Conservation (phyloP, 1,140 invertebrate species). For the Neodiprion lecontei region DNA sequence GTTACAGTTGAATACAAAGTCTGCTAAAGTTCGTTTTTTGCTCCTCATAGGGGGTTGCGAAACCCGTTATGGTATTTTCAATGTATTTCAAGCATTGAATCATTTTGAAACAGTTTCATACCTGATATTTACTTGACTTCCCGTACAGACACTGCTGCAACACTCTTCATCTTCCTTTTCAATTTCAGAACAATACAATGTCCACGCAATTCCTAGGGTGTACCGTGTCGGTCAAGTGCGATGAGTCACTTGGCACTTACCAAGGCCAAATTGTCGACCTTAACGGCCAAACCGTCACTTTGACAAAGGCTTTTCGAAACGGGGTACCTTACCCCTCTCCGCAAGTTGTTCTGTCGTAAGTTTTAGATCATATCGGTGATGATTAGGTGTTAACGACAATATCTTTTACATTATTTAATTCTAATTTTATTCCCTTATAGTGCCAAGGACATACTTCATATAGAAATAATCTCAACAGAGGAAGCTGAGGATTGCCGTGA, state of each 20-base stretch:
- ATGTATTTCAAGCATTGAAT: too few relatives aligned
- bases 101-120: not conserved
- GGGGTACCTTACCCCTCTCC: conserved; percentile 72
- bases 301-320: conserved; percentile 82
- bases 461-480: conserved; percentile 68
- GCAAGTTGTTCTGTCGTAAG: conserved; percentile 66
- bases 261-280: conserved; percentile 82
- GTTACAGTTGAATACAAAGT: too few relatives aligned
- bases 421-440: conserved; percentile 53
- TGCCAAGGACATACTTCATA: conserved; percentile 66
- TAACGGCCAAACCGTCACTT: conserved; percentile 73
- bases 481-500: conserved; percentile 42
- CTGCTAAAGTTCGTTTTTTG: too few relatives aligned
- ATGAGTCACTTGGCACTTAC: conserved; percentile 71
- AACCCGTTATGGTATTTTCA: too few relatives aligned
- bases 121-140: not conserved
- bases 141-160: not conserved
- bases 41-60: too few relatives aligned
- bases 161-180: not conserved
- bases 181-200: conserved; percentile 46
- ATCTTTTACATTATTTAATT: conserved; percentile 9
- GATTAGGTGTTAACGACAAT: conserved; percentile 12
- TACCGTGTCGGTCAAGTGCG: conserved; percentile 80
- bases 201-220: conserved; percentile 76
- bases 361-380: conserved; percentile 17